A percentile compares a stretch with the other conserved stretches of the same genome.
Conservation (phyloP, 2,797 vertebrate genomes). For the Liparis tanakae region DNA sequence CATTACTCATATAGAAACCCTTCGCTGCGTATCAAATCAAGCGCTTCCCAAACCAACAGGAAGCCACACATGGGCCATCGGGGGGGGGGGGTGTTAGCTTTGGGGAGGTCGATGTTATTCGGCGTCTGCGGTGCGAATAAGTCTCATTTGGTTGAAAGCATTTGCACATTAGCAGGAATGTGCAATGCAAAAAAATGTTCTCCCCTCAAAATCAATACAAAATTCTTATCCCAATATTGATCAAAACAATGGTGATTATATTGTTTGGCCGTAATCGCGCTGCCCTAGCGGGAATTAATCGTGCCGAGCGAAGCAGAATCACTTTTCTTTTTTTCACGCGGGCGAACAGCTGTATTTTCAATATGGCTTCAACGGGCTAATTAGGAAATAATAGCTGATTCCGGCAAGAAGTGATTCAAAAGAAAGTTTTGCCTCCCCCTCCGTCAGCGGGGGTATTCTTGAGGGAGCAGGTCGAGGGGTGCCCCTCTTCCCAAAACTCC, state of each 20-base stretch:
- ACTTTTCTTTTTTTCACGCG: conserved; percentile 44
- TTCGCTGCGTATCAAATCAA: neutral
- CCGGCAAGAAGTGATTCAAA: conserved; percentile 76
- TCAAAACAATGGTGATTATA: neutral
- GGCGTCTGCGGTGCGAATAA: neutral
- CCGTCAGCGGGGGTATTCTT: conserved; percentile 87
- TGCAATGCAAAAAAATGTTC: neutral
- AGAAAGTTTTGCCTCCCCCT: conserved; percentile 83
- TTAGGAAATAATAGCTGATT: conserved; percentile 82
- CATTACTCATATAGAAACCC: neutral
- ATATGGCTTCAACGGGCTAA: conserved; percentile 78
- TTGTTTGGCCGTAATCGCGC: neutral
- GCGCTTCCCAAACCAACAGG: neutral
- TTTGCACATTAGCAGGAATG: neutral
- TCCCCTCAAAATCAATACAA: neutral
- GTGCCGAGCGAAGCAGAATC: conserved; percentile 75
- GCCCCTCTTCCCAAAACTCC: conserved; percentile 92
- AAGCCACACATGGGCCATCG: neutral
- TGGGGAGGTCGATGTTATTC: neutral
- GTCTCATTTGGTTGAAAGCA: neutral
- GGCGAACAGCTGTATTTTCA: conserved; percentile 81
- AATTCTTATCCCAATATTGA: neutral
- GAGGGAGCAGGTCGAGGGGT: conserved; percentile 92
- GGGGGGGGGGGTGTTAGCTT: neutral
- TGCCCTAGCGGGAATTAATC: conserved; percentile 61